phyloP scores from a whole-genome alignment of 2,113 vertebrate genomes.

The Porphyrio hochstetteri region DNA sequence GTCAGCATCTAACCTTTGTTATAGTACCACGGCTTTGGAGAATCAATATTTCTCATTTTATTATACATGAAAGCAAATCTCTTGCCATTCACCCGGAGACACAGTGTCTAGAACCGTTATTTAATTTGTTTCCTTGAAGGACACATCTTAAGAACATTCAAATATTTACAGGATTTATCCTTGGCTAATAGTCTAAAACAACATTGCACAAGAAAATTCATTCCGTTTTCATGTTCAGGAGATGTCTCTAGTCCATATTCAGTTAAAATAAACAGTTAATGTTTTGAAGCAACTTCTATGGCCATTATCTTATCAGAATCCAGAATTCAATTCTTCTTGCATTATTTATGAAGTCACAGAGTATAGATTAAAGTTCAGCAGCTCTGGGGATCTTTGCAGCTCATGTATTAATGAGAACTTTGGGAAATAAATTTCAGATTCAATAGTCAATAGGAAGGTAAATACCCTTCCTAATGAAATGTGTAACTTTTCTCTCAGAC shows the following conservation, averaged over 20 bases:
- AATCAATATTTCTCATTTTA: constrained; percentile 69
- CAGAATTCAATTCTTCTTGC: neutral
- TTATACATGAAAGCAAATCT: constrained; percentile 3
- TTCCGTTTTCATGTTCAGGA: neutral
- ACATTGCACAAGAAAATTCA: neutral
- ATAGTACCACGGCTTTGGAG: neutral
- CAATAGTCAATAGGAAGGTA: neutral
- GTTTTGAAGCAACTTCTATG: neutral
- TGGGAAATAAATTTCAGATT: neutral
- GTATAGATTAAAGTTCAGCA: neutral
- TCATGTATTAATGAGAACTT: neutral
- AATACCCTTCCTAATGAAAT: neutral
- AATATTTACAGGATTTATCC: constrained; percentile 2
- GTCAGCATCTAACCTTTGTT: constrained; percentile 19
- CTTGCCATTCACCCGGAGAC: neutral
- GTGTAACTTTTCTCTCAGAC: neutral
- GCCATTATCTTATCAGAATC: neutral
- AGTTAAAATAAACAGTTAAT: neutral
- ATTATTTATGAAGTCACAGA: neutral
- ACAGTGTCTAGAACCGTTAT: neutral
- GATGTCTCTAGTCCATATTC: neutral
- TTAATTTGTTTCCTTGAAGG: constrained; percentile 8
- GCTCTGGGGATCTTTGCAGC: neutral
- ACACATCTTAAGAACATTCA: neutral
- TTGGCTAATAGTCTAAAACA: neutral